Base-by-base conservation (phyloP, 2,797 vertebrate genomes). In the Paramormyrops hopkinsi region DNA sequence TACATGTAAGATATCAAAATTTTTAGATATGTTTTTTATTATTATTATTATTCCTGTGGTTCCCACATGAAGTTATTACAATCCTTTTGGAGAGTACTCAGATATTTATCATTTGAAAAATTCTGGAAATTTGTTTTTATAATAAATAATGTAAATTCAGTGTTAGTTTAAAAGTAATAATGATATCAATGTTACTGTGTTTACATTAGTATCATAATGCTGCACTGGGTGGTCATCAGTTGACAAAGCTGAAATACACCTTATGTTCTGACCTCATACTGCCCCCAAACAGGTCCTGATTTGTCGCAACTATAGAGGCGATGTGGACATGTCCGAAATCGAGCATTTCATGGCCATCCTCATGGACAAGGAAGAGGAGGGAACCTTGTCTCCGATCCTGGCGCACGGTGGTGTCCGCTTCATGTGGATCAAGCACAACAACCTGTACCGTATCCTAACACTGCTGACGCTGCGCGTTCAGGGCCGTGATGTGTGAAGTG, bases 391-490 rank as follows among this genome's bases (percentile, higher is more conserved):
- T 0, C 98, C 98, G 0, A 99, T 99, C 90, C 94, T 99, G 90
- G 97, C 98, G 0, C 98, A 99, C 0, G 98, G 98, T 0, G 98
- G 97, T 0, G 98, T 99, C 37, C 97, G 98, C 7, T 99, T 99
- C 93, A 99, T 99, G 98, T 99, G 98, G 98, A 99, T 99, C 91
- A 99, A 99, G 91, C 98, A 99, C 90, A 99, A 99, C 94, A 99
- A 99, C 90, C 94, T 99, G 0, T 99, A 99, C 92, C 90, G 98
- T 98, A 99, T 99, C 98, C 97, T 96, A 1, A 17, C 29, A 7
- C 7, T 4, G 25, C 14, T 14, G 51, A 19, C 2, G 2, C 14
- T 44, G 41, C 33, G 0, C 5, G 7, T 2, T 79, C 9, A 29
- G 69, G 14, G 25, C 29, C 9, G 22, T 7, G 37, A 33, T 76